A percentile compares a stretch with the other conserved stretches of the same genome.
These are phyloP conservation scores for Ischnus inquisitorius DNA, from an alignment of 2,888 invertebrate species.

Conservation along the genomic window DNA sequence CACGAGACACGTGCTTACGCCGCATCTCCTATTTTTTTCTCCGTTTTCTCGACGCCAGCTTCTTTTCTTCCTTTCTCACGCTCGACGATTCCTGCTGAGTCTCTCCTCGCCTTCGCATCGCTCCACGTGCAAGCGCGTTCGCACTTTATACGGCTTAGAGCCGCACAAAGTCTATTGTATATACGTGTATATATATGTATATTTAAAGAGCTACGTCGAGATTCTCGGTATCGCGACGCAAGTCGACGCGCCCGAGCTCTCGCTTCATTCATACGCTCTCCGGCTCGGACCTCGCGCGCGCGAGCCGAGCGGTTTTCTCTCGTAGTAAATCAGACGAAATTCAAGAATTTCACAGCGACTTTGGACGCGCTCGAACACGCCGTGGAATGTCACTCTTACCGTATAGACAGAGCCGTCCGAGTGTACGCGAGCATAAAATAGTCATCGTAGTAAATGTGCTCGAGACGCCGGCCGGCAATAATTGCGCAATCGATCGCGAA, in stretches of 20 bases:
- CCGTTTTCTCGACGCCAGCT: conserved; percentile 7
- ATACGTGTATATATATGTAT: conserved; percentile 11
- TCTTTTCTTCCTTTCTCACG: conserved; percentile 60
- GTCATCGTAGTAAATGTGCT: conserved; percentile 1
- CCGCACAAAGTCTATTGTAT: neutral
- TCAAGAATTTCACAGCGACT: conserved; percentile 35
- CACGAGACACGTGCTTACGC: conserved; percentile 27
- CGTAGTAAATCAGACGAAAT: conserved; percentile 63
- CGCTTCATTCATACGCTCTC: conserved; percentile 66
- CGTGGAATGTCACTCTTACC: conserved; percentile 51
- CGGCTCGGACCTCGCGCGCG: conserved; percentile 35
- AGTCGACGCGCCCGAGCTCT: conserved; percentile 43
- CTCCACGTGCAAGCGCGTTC: conserved; percentile 33
- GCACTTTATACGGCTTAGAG: conserved; percentile 7
- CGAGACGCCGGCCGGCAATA: neutral
- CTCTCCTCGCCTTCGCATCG: conserved; percentile 45
- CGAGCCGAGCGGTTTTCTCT: conserved; percentile 40
- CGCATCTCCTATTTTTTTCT: conserved; percentile 42
- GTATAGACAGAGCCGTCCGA: neutral
- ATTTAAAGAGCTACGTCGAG: conserved; percentile 50
- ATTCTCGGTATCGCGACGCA: conserved; percentile 50
- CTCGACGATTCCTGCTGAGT: conserved; percentile 41
- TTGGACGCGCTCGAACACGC: conserved; percentile 45
- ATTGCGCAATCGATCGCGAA: neutral
- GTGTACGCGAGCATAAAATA: neutral